Percentiles rank a stretch among this genome's conserved stretches.
Evolutionary conservation across 2,113 vertebrate genomes (phyloP).

Genomic region (Puma concolor): DNA sequence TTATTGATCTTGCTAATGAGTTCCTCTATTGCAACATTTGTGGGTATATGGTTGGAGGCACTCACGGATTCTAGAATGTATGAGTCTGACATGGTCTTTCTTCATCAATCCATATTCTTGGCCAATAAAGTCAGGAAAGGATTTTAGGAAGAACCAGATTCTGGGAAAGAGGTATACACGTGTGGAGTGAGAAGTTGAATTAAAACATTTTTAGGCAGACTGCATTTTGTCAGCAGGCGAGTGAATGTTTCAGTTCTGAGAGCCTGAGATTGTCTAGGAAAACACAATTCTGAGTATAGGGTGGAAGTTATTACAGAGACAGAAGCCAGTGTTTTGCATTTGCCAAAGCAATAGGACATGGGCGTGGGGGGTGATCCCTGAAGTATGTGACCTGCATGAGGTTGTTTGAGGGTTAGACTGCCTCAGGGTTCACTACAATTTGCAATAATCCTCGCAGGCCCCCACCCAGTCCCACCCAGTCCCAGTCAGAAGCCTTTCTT

Average conservation of each 20-base stretch:
- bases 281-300: not conserved
- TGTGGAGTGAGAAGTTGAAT: not conserved
- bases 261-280: conserved; percentile 50
- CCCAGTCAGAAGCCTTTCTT: not conserved
- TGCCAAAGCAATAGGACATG: not conserved
- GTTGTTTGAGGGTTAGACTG: not conserved
- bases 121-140: conserved; percentile 5
- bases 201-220: conserved; percentile 33
- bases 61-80: not conserved
- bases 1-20: conserved; percentile 28
- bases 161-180: not conserved
- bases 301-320: not conserved
- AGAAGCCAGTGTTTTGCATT: not conserved
- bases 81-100: not conserved
- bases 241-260: conserved; percentile 18
- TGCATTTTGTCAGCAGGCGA: not conserved
- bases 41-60: not conserved
- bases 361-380: not conserved
- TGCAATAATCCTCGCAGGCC: not conserved
- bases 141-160: not conserved
- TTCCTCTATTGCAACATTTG: not conserved
- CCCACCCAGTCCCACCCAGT: not conserved
- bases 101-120: conserved; percentile 29
- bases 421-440: not conserved
- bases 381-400: not conserved